Conservation (phyloP, 2,113 vertebrate species). For the Oxygymnocypris stewartii region DNA sequence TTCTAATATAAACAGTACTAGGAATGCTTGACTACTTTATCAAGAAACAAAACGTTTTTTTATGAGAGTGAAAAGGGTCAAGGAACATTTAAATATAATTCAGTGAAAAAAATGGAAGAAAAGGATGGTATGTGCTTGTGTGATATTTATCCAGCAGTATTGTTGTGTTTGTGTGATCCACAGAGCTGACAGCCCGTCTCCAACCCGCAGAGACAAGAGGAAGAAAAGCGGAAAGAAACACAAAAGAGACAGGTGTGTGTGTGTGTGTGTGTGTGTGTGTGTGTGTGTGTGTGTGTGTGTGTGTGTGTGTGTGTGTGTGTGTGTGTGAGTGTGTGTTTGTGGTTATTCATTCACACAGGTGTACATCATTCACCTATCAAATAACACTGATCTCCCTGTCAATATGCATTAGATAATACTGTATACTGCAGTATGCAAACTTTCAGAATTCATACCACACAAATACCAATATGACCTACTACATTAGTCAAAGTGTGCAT, state of each 20-base stretch:
- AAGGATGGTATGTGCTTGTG: not conserved
- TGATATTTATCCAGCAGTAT: conserved; percentile 9
- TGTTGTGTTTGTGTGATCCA: conserved; percentile 46
- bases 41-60: not conserved
- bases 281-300: no score
- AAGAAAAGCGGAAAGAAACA: conserved; percentile 91
- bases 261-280: conserved; percentile 65
- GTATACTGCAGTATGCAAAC: not conserved
- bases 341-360: not conserved
- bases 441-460: not conserved
- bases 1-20: not conserved
- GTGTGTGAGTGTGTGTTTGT: conserved; percentile 72
- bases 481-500: not conserved
- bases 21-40: not conserved
- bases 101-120: not conserved
- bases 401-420: not conserved
- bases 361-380: not conserved
- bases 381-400: not conserved
- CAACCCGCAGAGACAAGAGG: conserved; percentile 90
- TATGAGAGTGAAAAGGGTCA: not conserved
- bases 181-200: conserved; percentile 89
- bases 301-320: conserved; percentile 74
- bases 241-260: conserved; percentile 86
- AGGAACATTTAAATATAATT: not conserved
- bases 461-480: not conserved